A percentile compares a stretch with the other conserved stretches of the same genome.
Conservation (phyloP, 2,888 invertebrate genomes). For the Exephanes ischioxanthus region DNA sequence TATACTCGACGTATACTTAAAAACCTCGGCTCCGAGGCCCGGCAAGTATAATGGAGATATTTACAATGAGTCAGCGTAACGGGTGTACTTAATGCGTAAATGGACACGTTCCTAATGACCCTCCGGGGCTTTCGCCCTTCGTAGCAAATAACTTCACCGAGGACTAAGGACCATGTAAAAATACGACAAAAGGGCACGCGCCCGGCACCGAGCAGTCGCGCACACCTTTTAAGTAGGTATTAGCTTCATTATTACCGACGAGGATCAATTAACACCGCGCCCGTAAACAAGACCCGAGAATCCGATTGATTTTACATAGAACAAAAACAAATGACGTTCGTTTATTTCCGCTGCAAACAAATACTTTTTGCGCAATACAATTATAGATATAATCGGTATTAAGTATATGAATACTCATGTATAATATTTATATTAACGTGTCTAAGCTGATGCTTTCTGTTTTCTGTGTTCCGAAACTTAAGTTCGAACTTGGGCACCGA, state of each 20-base stretch:
- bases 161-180: slow-evolving; percentile 38
- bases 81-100: slow-evolving; percentile 25
- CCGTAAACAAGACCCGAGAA: background rate
- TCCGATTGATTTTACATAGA: background rate
- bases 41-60: slow-evolving; percentile 5
- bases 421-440: too few relatives aligned
- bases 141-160: slow-evolving; percentile 37
- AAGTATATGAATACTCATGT: too few relatives aligned
- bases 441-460: too few relatives aligned
- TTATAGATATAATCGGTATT: too few relatives aligned
- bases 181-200: slow-evolving; percentile 18
- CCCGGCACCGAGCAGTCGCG: background rate
- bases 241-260: background rate
- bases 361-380: too few relatives aligned
- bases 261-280: background rate
- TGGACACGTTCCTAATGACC: slow-evolving; percentile 57
- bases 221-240: slow-evolving; percentile 3
- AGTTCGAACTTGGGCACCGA: too few relatives aligned
- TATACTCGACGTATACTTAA: slow-evolving; percentile 3
- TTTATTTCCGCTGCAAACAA: too few relatives aligned
- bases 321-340: too few relatives aligned
- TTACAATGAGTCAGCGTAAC: slow-evolving; percentile 21
- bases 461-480: too few relatives aligned
- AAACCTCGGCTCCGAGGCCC: background rate
- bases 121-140: slow-evolving; percentile 42